Conservation (phyloP, 2,113 vertebrate species). For the Lathamus discolor region DNA sequence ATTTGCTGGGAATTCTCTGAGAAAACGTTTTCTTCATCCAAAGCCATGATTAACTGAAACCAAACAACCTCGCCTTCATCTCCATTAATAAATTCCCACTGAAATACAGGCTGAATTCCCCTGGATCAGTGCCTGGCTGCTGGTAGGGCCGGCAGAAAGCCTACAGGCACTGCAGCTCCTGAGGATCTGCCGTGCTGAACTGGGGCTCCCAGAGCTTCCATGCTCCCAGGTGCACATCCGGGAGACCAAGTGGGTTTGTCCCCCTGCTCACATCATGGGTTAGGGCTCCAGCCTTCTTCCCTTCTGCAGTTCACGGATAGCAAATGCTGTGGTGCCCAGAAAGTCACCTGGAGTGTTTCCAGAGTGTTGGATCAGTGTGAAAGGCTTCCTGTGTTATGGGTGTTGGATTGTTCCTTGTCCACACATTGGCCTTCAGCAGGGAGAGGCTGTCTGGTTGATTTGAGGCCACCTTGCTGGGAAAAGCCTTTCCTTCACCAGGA, state of each 20-base stretch:
- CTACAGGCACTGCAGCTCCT: not conserved
- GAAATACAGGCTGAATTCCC: not conserved
- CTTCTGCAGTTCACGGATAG: not conserved
- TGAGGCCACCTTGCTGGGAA: not conserved
- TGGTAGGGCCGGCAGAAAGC: not conserved
- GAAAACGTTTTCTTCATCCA: not conserved
- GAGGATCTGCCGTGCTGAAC: not conserved
- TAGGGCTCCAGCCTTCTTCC: not conserved
- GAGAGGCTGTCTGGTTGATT: not conserved
- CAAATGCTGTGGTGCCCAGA: not conserved
- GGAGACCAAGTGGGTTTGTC: not conserved
- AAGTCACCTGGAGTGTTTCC: not conserved
- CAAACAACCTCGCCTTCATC: slow-evolving; percentile 1
- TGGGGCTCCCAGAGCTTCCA: not conserved
- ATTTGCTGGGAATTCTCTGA: slow-evolving; percentile 2
- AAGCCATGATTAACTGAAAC: not conserved
- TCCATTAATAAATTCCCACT: not conserved
- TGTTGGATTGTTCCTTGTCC: not conserved
- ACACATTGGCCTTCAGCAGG: not conserved
- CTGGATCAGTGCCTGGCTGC: not conserved
- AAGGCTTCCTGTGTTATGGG: not conserved
- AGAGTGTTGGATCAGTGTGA: not conserved
- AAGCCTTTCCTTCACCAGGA: not conserved
- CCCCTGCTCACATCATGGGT: not conserved
- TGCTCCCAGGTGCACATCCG: not conserved